phyloP scores from a whole-genome alignment of 1,140 invertebrate genomes.

The Hormaphis cornu region DNA sequence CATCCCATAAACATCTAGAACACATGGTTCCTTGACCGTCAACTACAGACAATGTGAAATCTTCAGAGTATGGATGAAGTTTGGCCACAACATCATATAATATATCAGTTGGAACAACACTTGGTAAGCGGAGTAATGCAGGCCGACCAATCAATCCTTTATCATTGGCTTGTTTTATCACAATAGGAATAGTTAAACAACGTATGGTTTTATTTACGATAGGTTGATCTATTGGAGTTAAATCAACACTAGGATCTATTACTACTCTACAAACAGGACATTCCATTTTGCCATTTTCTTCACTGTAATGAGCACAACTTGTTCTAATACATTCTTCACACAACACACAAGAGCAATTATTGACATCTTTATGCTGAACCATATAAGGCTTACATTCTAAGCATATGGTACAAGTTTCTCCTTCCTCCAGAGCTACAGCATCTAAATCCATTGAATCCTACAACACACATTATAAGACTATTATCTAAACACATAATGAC shows the following conservation, averaged over 20 bases:
- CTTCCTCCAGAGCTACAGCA: background rate
- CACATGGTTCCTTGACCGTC: conserved; percentile 51
- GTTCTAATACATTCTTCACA: conserved; percentile 55
- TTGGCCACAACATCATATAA: conserved; percentile 47
- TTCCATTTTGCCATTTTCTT: conserved; percentile 40
- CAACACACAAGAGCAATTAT: conserved; percentile 49
- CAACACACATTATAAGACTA: background rate
- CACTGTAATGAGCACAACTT: conserved; percentile 43
- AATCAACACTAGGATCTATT: conserved; percentile 46
- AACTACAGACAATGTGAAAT: conserved; percentile 47
- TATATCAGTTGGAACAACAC: conserved; percentile 46
- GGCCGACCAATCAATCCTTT: conserved; percentile 48
- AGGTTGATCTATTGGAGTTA: conserved; percentile 44
- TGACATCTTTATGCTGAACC: conserved; percentile 45
- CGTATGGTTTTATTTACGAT: background rate
- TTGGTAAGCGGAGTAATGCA: conserved; percentile 50
- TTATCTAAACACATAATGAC: too few relatives aligned
- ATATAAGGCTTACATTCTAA: conserved; percentile 52
- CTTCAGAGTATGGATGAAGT: conserved; percentile 45
- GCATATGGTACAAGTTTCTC: conserved; percentile 51
- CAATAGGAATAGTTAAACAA: conserved; percentile 1
- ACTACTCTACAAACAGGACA: conserved; percentile 49
- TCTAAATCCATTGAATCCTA: conserved; percentile 13
- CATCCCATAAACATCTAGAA: conserved; percentile 52
- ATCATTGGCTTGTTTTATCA: conserved; percentile 16